Evolutionary conservation across 2,888 invertebrate species (phyloP), one percentile per base, ranked within the genome.

Genomic region (Blastobasis adustella): DNA sequence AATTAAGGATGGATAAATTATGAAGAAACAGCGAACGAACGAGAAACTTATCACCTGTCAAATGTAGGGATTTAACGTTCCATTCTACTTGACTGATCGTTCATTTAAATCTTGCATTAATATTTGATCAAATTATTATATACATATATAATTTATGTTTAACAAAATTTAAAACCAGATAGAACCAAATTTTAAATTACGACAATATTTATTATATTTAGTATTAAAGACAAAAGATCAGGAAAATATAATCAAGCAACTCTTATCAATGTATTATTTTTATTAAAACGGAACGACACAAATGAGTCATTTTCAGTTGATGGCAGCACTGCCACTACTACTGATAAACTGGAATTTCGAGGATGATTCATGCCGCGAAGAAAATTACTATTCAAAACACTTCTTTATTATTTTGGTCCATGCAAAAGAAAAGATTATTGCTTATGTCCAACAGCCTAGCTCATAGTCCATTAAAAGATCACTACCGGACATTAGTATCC

Each of bases 1-100:
- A 77, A 76, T 80, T 74, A 70, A 74, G 79, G 78, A 86, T 79
- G 79, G 82, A 83, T 65, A 66, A 69, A 54, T 51, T 52, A 54
- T 49, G 43, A 6, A 71, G 69, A 67, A 63, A 63, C 63, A 68
- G 66, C 72, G 67, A 71, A 69, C 65, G 47, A 62, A 64, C 71
- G 61, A 62, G 67, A 58, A 57, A 62, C 67, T 74, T 76, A 76
- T 75, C 75, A 76, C 71, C 73, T 77, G 79, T 78, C 79, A 80
- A 67, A 54, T 49, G 52, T 23, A 23, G 49, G 45, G 40, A 40
- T 10, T n/a, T 41, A 23, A 43, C 45, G 54, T 54, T 52, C 8
- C 42, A 37, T 51, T 49, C 8, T 37, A 46, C 50, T 23, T 23
- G 3, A 23, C 2, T 3, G 23, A 23, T 23, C 23, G 3, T 23